Evolutionary conservation across 2,797 vertebrate species (phyloP).

Genomic region (Hafferia zeledoni): DNA sequence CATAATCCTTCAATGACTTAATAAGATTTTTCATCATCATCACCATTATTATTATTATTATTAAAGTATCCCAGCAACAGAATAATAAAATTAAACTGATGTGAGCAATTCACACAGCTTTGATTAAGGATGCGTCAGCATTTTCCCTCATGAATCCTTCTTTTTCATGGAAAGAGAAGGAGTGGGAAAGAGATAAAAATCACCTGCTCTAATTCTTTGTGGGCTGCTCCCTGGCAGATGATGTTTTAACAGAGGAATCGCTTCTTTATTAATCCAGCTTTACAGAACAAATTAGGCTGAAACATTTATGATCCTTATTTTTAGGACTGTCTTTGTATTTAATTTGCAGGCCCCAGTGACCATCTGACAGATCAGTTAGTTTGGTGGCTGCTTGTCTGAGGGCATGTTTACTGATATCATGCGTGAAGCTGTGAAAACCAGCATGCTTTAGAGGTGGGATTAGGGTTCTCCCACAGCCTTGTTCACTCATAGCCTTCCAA

Average conservation of each 20-base stretch:
- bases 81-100: slow-evolving; percentile 66
- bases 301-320: slow-evolving; percentile 47
- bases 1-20: slow-evolving; percentile 62
- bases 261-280: slow-evolving; percentile 51
- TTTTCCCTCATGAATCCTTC: slow-evolving; percentile 53
- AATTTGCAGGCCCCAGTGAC: not conserved
- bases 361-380: not conserved
- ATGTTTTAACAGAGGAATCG: slow-evolving; percentile 21
- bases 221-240: slow-evolving; percentile 29
- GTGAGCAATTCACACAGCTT: slow-evolving; percentile 64
- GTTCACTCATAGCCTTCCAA: not conserved
- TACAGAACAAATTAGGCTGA: slow-evolving; percentile 51
- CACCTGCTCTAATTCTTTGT: slow-evolving; percentile 19
- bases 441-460: not conserved
- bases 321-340: slow-evolving; percentile 23
- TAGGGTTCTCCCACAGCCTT: not conserved
- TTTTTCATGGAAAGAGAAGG: slow-evolving; percentile 53
- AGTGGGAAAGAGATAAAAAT: slow-evolving; percentile 69
- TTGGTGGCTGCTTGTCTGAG: not conserved
- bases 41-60: slow-evolving; percentile 59
- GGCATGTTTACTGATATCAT: not conserved
- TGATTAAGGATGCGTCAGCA: slow-evolving; percentile 68
- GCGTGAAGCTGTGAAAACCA: not conserved
- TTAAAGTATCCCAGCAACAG: slow-evolving; percentile 59
- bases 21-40: slow-evolving; percentile 62